Base-by-base conservation (phyloP, 30 jellyfish, hydroid and myxozoan genomes). In the Aurelia aurita complex sp. Pacific region DNA sequence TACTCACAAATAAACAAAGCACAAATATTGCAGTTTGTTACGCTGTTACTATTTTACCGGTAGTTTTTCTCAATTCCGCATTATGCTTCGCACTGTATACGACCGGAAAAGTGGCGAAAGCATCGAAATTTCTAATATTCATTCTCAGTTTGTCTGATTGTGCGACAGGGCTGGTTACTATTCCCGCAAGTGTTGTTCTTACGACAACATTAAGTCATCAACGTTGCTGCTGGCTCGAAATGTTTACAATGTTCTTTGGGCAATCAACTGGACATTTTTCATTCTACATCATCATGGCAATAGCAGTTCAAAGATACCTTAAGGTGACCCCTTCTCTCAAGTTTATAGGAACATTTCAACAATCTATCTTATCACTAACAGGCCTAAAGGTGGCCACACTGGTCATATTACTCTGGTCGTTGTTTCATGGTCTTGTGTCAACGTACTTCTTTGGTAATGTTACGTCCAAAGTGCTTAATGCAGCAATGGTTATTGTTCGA, bases 201-300 rank as follows among this genome's bases (percentile, higher is more conserved):
- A 35, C 50, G 50, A 83, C 92, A 42, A 10, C 15, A 12, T 43
- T 83, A 0, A 60, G 81, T 5, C 61, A 64, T 23, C 29, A 15
- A 33, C 92, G 92, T 29, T 7, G 55, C 65, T 83, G 92, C 82
- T 83, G 92, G 92, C 72, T 83, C 5, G 92, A 83, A 57, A 53
- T 23, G 74, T 29, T 40, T 18, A 8, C 67, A 19, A 51, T 74
- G 75, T 83, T 83, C 38, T 23, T 73, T 4, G 86, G 87, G 34
- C 87, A 64, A 29, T 53, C 87, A 64, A 83, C 72, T 57, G 92
- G 85, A 4, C 92, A 83, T 63, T 72, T 83, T 54, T 83, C 92
- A 18, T 62, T 71, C 67, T 83, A 83, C 55, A 29, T 74, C 13
- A 60, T 72, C 19, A 50, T 83, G 81, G 82, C 87, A 32, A 83